Evolutionary conservation across 2,888 invertebrate genomes (phyloP).

Genomic region (Cetonia aurata): DNA sequence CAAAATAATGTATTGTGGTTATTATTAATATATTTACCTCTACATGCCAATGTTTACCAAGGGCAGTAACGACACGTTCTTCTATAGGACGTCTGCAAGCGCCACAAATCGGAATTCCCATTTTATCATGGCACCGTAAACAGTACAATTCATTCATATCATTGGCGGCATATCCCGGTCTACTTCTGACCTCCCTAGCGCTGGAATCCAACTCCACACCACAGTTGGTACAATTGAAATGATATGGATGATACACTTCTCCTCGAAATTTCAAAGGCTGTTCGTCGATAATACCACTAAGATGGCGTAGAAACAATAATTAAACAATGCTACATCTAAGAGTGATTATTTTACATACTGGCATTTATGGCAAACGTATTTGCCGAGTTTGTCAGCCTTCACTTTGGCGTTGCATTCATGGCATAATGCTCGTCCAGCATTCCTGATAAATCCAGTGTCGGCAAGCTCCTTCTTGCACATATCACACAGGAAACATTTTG

Average conservation of each 20-base stretch:
- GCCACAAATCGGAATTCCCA: conserved; percentile 99
- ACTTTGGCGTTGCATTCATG: conserved; percentile 97
- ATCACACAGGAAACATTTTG: conserved; percentile 96
- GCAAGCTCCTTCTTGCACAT: conserved; percentile 92
- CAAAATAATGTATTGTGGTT: not conserved
- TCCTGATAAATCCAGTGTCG: conserved; percentile 97
- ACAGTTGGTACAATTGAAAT: conserved; percentile 96
- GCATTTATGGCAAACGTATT: conserved; percentile 98
- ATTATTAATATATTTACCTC: conserved; percentile 72
- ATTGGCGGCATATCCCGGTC: conserved; percentile 90
- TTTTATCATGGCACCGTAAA: conserved; percentile 97
- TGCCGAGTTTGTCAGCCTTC: conserved; percentile 94
- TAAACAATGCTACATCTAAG: conserved; percentile 53
- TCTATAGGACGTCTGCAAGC: conserved; percentile 99
- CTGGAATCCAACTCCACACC: conserved; percentile 94
- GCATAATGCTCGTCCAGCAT: conserved; percentile 89
- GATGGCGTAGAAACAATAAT: conserved; percentile 51
- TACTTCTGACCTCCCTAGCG: conserved; percentile 94
- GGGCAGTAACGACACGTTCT: conserved; percentile 97
- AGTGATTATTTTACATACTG: conserved; percentile 77
- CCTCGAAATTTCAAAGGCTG: conserved; percentile 92
- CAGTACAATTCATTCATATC: conserved; percentile 98
- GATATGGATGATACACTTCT: conserved; percentile 99
- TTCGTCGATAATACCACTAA: conserved; percentile 90
- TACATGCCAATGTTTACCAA: conserved; percentile 99